These are phyloP conservation scores for Thymelicus sylvestris DNA, from an alignment of 2,888 invertebrate genomes.

Conservation along the genomic window DNA sequence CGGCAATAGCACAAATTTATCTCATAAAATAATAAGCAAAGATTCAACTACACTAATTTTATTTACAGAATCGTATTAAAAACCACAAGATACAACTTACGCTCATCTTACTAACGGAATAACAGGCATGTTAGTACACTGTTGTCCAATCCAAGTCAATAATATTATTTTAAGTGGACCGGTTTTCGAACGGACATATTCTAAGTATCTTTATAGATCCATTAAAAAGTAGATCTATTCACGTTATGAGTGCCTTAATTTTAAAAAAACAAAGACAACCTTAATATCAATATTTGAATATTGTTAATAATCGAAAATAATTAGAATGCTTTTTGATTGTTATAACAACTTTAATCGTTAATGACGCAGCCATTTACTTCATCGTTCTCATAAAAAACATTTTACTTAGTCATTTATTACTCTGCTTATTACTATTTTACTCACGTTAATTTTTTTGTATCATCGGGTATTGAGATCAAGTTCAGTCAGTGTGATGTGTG, in stretches of 20 bases:
- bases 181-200: constrained; percentile 63
- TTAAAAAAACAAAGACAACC: constrained; percentile 6
- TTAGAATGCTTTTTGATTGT: background rate
- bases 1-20: no score
- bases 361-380: no score
- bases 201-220: constrained; percentile 51
- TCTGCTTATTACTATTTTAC: no score
- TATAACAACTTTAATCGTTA: background rate
- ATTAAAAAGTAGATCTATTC: constrained; percentile 56
- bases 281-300: background rate
- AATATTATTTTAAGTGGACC: constrained; percentile 77
- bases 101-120: constrained; percentile 33
- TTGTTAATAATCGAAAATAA: background rate
- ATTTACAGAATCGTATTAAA: constrained; percentile 53
- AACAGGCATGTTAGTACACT: constrained; percentile 43
- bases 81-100: constrained; percentile 46
- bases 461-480: no score
- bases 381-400: no score
- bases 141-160: constrained; percentile 66
- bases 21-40: no score
- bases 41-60: constrained; percentile 29
- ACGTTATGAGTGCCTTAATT: constrained; percentile 44
- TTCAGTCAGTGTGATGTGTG: constrained; percentile 2
- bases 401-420: no score
- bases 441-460: no score